Evolutionary conservation across 1,140 invertebrate genomes (phyloP).

Genomic region (Drosophila malerkotliana): DNA sequence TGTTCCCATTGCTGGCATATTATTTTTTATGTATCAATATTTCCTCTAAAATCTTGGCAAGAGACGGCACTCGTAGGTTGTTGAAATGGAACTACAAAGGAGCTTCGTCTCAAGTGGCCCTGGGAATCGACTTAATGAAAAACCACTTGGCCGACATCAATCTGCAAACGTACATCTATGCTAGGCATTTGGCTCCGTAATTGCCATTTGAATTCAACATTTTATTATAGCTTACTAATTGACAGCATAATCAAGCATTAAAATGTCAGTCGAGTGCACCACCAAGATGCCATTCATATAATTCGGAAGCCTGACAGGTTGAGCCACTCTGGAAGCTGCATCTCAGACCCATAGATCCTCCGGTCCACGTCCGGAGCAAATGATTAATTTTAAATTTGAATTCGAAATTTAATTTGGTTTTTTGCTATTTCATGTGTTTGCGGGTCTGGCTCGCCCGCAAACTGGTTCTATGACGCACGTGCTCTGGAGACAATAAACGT

Average conservation of each 20-base stretch:
- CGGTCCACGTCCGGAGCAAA: neutral
- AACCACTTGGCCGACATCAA: conserved; percentile 50
- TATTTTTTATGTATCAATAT: conserved; percentile 46
- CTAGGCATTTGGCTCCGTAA: conserved; percentile 12
- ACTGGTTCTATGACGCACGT: conserved; percentile 51
- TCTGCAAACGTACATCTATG: conserved; percentile 24
- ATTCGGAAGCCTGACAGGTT: conserved; percentile 12
- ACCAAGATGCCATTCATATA: neutral
- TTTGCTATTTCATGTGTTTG: conserved; percentile 4
- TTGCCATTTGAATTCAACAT: neutral
- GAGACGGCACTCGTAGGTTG: conserved; percentile 42
- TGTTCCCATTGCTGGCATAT: conserved; percentile 53
- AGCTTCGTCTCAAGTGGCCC: conserved; percentile 47
- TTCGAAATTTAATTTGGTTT: conserved; percentile 29
- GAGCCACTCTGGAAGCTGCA: conserved; percentile 4
- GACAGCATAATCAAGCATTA: conserved; percentile 37
- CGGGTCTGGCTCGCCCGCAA: conserved; percentile 32
- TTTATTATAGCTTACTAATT: conserved; percentile 23
- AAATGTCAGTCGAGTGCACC: neutral
- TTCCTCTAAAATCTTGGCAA: conserved; percentile 27
- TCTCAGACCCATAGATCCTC: neutral
- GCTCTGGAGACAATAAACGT: conserved; percentile 60
- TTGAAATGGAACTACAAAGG: conserved; percentile 54
- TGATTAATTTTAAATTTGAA: conserved; percentile 33
- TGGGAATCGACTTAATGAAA: conserved; percentile 51